phyloP scores from a whole-genome alignment of 2,888 invertebrate genomes.

The Eilema caniola region DNA sequence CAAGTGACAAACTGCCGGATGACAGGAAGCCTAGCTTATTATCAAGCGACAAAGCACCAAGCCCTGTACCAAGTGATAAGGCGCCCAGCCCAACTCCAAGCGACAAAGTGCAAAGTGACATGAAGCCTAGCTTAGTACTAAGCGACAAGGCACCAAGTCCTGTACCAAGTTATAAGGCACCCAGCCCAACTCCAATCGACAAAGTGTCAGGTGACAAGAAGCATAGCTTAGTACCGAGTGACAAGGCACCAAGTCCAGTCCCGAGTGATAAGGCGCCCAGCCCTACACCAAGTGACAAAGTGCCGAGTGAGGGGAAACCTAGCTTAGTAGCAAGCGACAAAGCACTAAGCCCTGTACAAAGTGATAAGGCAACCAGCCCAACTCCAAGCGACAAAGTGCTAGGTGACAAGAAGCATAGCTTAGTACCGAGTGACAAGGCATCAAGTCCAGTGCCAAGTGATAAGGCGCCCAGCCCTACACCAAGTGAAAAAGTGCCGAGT shows the following conservation, averaged over 20 bases:
- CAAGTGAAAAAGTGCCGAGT: not conserved
- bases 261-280: conserved; percentile 5
- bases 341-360: conserved; percentile 10
- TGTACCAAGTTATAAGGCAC: conserved; percentile 1
- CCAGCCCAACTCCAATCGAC: not conserved
- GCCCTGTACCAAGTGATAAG: not conserved
- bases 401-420: no score
- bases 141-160: not conserved
- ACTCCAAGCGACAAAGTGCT: not conserved
- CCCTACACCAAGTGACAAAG: not conserved
- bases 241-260: not conserved
- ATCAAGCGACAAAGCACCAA: conserved; percentile 4
- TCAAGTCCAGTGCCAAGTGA: not conserved
- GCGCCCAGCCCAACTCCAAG: conserved; percentile 19
- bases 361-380: conserved; percentile 12
- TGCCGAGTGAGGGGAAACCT: conserved; percentile 6
- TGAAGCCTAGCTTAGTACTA: not conserved
- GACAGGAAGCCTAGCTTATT: conserved; percentile 13
- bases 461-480: not conserved
- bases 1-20: no score
- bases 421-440: no score
- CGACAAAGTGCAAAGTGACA: conserved; percentile 2
- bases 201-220: not conserved
- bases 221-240: not conserved
- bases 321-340: not conserved